Conservation (phyloP, 2,113 vertebrate genomes). For the Phylloscopus trochiloides region DNA sequence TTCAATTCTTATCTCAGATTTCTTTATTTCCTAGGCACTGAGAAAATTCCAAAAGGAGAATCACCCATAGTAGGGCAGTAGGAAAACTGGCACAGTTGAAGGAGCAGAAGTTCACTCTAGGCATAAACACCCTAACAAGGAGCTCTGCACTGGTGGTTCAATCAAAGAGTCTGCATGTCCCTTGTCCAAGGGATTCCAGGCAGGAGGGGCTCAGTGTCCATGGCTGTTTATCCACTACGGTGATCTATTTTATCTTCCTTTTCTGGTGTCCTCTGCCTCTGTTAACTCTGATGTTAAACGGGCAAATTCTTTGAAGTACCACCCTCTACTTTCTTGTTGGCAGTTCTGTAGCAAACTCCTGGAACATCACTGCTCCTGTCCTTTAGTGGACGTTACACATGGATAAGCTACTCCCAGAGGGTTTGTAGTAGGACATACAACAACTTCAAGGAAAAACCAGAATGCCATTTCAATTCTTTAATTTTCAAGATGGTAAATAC, state of each 20-base stretch:
- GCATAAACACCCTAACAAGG: not conserved
- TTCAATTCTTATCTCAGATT: not conserved
- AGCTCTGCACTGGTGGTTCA: not conserved
- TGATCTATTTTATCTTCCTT: not conserved
- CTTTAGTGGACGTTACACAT: not conserved
- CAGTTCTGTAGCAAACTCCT: not conserved
- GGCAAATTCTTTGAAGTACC: not conserved
- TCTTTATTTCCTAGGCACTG: not conserved
- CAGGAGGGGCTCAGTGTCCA: not conserved
- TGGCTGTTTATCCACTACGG: not conserved
- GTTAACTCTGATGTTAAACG: not conserved
- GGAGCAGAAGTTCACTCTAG: not conserved
- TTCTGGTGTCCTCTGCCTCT: not conserved
- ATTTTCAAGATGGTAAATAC: not conserved
- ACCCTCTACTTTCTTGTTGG: not conserved
- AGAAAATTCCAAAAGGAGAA: not conserved
- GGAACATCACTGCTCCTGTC: rapidly evolving
- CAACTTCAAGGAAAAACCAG: not conserved
- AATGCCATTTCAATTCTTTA: not conserved
- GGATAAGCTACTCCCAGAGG: not conserved
- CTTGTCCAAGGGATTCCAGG: not conserved
- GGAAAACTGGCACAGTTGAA: not conserved
- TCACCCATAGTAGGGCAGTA: not conserved
- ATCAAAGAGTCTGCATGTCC: not conserved
- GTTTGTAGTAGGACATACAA: not conserved